Evolutionary conservation across 2,888 invertebrate genomes (phyloP), one percentile per base, ranked within the genome.

Genomic region (Smittia aterrima): DNA sequence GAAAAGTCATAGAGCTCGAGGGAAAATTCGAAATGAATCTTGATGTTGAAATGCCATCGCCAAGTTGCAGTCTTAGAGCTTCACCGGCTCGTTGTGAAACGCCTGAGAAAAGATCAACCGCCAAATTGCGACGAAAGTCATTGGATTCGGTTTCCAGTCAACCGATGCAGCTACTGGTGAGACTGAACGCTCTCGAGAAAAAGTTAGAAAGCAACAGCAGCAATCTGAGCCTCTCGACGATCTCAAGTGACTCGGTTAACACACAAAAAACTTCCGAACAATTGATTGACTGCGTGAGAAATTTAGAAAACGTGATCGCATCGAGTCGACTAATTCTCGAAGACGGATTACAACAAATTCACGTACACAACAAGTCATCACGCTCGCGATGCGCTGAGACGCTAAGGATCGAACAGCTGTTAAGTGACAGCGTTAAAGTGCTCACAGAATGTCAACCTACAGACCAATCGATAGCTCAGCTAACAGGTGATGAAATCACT

Each of bases 1-100:
- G 92, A 76, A 94, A 94, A 81, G 85, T 94, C 64, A 87, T 87
- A n/a, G 91, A 92, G 80, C 82, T 93, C 75, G 93, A 93, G 83
- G 89, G 87, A 68, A 92, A 92, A 83, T 70, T 70, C 25, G 70
- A 70, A 27, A 53, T 70, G 27, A 70, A 70, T 53, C 90, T 93
- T 66, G 85, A 88, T 74, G 85, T 92, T 72, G 91, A 92, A 79
- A 84, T 82, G 2, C 72, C 72, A 62, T 72, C 72, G 82, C 83
- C 1, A 82, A 81, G 67, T 67, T 54, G 38, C 40, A 72, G 72
- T 62, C 38, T 72, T 20, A 54, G 72, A 58, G 72, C 72, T 80
- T 78, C 79, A 81, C 77, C 82, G 22, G 80, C 84, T 11, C 75
- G 78, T 25, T 85, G 86, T 24, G 85, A 85, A 76, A 85, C 85